Evolutionary conservation across 1,140 invertebrate genomes (phyloP), one percentile per base, ranked within the genome.

Genomic region (Drosophila novamexicana): DNA sequence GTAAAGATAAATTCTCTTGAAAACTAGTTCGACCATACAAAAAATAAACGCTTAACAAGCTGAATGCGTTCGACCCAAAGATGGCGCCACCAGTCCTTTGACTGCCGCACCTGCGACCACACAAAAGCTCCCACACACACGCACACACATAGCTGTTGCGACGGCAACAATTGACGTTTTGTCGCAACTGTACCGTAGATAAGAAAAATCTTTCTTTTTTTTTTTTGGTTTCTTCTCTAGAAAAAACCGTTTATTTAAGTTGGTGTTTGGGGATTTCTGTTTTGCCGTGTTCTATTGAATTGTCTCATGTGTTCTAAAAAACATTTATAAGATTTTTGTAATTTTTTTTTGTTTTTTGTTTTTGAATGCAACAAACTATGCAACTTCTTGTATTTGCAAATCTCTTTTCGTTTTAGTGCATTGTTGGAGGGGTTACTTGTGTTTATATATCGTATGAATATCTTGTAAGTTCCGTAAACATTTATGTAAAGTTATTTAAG

Each of bases 221-320:
- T 77, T 88, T 86, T 86, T 82, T 76, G 79, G 83, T 53, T 79
- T 79, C 57, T 86, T 88, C 83, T 77, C 79, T 79, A 88, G 83
- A 86, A 86, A 86, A 86, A 86, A 88, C 83, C 80, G 83, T 86
- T 86, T 86, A 88, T 82, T 78, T 64, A 53, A 47, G 22, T 40
- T 61, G 40, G 64, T 64, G 36, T 59, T 56, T 44, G 18, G 18
- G 72, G 50, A 32, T 22, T 57, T 74, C 64, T 58, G 9, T 64
- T 77, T 64, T 76, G 39, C 9, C 37, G 32, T 68, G 45, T 71
- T 78, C 50, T 80, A 50, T 73, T 82, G 70, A 69, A 63, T 57
- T n/a, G 14, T 72, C 37, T 71, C 52, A 71, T 62, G 70, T 62
- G 63, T 70, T 58, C 61, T 50, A 58, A 63, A 63, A 61, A 14